Conservation (phyloP, 2,113 vertebrate genomes). For the Microtus oregoni region DNA sequence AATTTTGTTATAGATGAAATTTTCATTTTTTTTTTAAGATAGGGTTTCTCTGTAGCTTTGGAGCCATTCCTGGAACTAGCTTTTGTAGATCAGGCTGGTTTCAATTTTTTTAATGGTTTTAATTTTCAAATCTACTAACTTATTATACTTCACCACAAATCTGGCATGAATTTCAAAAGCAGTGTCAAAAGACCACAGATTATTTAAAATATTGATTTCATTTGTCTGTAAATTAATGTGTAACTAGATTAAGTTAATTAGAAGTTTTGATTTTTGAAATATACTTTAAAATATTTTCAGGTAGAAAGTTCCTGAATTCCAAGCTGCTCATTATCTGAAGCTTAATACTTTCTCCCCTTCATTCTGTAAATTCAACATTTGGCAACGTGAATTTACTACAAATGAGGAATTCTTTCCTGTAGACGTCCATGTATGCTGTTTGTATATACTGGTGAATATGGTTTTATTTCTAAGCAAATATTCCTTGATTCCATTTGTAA, state of each 20-base stretch:
- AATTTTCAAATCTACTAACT: background rate
- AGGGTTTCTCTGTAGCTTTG: too few species aligned
- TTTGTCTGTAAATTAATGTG: background rate
- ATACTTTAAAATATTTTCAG: slow-evolving; percentile 18
- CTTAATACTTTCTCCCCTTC: slow-evolving; percentile 46
- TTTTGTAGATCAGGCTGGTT: too few species aligned
- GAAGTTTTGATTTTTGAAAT: slow-evolving; percentile 13
- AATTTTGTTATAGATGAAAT: background rate
- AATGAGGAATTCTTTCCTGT: slow-evolving; percentile 44
- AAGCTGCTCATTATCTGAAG: slow-evolving; percentile 19
- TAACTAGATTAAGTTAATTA: background rate
- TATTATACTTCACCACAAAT: background rate
- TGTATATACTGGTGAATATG: slow-evolving; percentile 78
- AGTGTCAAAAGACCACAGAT: background rate
- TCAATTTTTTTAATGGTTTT: background rate
- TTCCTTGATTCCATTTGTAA: slow-evolving; percentile 85
- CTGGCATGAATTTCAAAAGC: background rate
- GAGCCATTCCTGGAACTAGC: too few species aligned
- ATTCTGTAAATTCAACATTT: slow-evolving; percentile 9
- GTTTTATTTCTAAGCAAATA: slow-evolving; percentile 83
- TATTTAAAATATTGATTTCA: background rate
- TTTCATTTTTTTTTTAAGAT: background rate
- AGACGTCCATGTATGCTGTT: slow-evolving; percentile 59
- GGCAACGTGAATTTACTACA: slow-evolving; percentile 65
- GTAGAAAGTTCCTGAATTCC: slow-evolving; percentile 9